Percentiles rank a stretch among this genome's conserved stretches.
Conservation (phyloP, 1,140 invertebrate species). For the Tetramorium alpestre region DNA sequence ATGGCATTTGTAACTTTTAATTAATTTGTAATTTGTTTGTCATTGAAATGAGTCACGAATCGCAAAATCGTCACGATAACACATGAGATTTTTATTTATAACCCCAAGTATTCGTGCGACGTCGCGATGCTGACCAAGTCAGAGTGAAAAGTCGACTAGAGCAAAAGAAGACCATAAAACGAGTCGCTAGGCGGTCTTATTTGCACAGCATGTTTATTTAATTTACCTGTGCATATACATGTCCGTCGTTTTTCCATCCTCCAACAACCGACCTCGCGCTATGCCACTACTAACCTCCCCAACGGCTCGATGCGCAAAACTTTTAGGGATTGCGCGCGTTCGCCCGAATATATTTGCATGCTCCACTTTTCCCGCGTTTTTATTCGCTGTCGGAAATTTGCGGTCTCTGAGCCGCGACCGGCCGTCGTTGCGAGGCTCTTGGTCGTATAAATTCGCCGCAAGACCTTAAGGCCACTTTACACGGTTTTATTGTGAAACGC, state of each 20-base stretch:
- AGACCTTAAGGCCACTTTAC: conserved; percentile 38
- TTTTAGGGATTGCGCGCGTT: conserved; percentile 72
- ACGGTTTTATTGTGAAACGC: conserved; percentile 23
- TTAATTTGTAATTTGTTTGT: background rate
- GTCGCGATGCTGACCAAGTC: background rate
- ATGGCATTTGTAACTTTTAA: background rate
- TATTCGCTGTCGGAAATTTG: conserved; percentile 71
- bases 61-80: background rate
- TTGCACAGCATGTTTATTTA: conserved; percentile 75
- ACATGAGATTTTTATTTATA: conserved; percentile 7
- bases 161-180: conserved; percentile 48
- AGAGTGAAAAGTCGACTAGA: conserved; percentile 40
- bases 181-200: conserved; percentile 67
- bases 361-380: conserved; percentile 72
- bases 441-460: conserved; percentile 44
- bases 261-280: conserved; percentile 28
- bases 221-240: conserved; percentile 72
- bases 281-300: conserved; percentile 9
- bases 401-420: conserved; percentile 45
- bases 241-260: conserved; percentile 59
- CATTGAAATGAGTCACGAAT: background rate
- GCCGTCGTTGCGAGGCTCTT: conserved; percentile 21
- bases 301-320: conserved; percentile 63
- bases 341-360: conserved; percentile 75
- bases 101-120: background rate